Percentiles rank a stretch among this genome's conserved stretches.
phyloP scores from a whole-genome alignment of 1,140 invertebrate genomes.

The Bradynema listronoti region DNA sequence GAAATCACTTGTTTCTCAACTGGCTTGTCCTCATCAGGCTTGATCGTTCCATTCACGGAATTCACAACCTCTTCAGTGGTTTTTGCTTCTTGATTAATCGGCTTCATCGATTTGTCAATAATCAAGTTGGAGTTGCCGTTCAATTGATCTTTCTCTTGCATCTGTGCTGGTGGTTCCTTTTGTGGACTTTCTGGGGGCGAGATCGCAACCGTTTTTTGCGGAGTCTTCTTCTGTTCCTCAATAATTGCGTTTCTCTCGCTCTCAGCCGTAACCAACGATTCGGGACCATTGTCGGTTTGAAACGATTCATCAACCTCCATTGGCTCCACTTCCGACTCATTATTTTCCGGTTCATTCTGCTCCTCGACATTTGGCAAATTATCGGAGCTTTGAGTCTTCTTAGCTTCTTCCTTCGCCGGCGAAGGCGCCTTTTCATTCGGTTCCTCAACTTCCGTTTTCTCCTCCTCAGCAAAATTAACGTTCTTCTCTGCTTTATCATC shows the following conservation, averaged over 20 bases:
- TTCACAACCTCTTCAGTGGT: no score
- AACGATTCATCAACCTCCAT: background rate
- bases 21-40: no score
- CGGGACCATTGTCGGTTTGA: background rate
- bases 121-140: no score
- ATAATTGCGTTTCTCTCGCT: no score
- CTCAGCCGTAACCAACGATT: no score
- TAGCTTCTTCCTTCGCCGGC: background rate
- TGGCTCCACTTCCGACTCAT: slow-evolving; percentile 9
- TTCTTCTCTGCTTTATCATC: background rate
- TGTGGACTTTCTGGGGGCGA: no score
- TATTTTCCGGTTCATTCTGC: slow-evolving; percentile 5
- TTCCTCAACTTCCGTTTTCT: slow-evolving; percentile 20
- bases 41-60: no score
- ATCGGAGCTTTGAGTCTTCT: slow-evolving; percentile 3
- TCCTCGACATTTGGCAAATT: slow-evolving; percentile 13
- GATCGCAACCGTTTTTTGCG: no score
- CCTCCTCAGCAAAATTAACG: slow-evolving; percentile 16
- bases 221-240: no score
- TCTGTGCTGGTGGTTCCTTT: background rate
- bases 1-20: no score
- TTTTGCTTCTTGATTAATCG: no score
- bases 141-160: background rate
- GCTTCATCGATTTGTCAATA: no score
- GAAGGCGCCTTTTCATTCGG: slow-evolving; percentile 16